Evolutionary conservation across 1,140 invertebrate genomes (phyloP).

Genomic region (Camponotus floridanus): DNA sequence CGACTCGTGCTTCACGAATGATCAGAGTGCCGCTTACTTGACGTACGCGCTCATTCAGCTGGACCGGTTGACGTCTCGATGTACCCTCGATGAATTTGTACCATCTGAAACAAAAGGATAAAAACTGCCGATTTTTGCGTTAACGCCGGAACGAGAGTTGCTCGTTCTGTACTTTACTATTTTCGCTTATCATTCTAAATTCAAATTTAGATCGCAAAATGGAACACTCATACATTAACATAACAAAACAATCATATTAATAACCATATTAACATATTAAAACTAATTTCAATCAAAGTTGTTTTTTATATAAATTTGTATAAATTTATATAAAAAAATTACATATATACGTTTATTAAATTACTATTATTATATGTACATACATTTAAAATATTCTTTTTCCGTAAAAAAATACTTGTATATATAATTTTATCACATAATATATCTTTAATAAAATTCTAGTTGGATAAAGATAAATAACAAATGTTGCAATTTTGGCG

Average conservation of each 20-base stretch:
- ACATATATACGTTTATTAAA: no score
- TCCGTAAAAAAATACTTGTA: not conserved
- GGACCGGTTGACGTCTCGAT: constrained; percentile 93
- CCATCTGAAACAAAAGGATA: constrained; percentile 91
- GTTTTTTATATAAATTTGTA: not conserved
- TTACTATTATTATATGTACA: no score
- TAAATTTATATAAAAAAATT: not conserved
- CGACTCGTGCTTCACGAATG: constrained; percentile 95
- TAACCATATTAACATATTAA: not conserved
- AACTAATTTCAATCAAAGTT: constrained; percentile 1
- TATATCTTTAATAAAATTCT: not conserved
- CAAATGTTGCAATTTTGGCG: not conserved
- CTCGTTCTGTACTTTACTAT: constrained; percentile 19
- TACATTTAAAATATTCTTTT: not conserved
- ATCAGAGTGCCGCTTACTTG: constrained; percentile 98
- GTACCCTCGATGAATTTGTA: constrained; percentile 96
- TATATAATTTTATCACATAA: not conserved
- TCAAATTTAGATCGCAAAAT: constrained; percentile 43
- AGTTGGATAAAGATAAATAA: not conserved
- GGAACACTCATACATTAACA: constrained; percentile 23
- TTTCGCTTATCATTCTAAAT: not conserved
- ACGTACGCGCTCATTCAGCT: constrained; percentile 94
- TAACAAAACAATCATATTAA: not conserved
- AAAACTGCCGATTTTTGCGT: constrained; percentile 58
- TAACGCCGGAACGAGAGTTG: constrained; percentile 29